These are phyloP conservation scores for Nymphicus hollandicus DNA, from an alignment of 2,113 vertebrate genomes.

Conservation along the genomic window DNA sequence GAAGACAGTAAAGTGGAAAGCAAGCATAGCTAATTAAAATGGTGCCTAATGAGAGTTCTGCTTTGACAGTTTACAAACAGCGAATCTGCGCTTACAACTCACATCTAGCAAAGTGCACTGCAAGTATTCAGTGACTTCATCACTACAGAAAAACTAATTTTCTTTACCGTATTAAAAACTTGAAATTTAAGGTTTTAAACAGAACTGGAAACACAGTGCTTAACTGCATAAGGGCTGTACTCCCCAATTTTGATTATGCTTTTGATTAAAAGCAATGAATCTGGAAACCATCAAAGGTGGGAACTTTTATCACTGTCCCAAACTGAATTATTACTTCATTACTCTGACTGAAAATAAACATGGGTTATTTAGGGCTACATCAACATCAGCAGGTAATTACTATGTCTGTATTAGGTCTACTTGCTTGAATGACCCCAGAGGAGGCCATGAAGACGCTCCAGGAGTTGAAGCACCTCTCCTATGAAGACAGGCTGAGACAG, in stretches of 20 bases:
- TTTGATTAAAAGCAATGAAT: neutral
- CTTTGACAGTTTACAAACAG: neutral
- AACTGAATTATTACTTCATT: neutral
- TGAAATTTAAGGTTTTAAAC: neutral
- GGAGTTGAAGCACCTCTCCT: neutral
- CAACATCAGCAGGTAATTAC: neutral
- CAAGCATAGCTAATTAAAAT: neutral
- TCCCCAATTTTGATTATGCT: neutral
- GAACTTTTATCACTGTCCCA: neutral
- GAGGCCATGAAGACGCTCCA: neutral
- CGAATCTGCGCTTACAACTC: neutral
- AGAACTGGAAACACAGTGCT: neutral
- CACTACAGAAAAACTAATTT: neutral
- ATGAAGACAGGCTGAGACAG: neutral
- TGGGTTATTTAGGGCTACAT: neutral
- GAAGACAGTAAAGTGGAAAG: neutral
- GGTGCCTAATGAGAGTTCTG: neutral
- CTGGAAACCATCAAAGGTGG: neutral
- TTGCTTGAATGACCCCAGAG: neutral
- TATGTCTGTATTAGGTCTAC: neutral
- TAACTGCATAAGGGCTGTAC: neutral
- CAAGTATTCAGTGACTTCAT: neutral
- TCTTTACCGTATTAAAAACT: neutral
- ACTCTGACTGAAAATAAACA: neutral
- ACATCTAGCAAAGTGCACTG: neutral